phyloP scores from a whole-genome alignment of 2,888 invertebrate species.

The Tiliacea aurago region DNA sequence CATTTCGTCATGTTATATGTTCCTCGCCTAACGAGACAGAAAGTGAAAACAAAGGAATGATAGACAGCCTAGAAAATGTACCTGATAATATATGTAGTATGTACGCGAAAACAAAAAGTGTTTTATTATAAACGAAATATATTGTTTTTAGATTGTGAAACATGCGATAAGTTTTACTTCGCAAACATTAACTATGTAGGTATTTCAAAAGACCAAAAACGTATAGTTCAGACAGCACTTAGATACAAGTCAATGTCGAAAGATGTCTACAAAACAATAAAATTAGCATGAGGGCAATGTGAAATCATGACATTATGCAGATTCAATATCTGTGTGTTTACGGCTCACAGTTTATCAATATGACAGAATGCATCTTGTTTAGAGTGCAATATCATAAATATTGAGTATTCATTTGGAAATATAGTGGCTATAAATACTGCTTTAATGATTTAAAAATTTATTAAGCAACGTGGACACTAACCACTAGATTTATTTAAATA shows the following conservation, averaged over 20 bases:
- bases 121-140: conserved; percentile 50
- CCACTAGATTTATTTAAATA: not conserved
- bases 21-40: conserved; percentile 23
- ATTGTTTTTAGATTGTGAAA: conserved; percentile 43
- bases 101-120: conserved; percentile 21
- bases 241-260: conserved; percentile 31
- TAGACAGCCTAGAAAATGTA: conserved; percentile 25
- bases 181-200: conserved; percentile 15
- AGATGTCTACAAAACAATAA: conserved; percentile 23
- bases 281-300: conserved; percentile 33
- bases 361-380: conserved; percentile 47
- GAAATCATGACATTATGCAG: conserved; percentile 40
- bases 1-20: conserved; percentile 6
- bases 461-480: conserved; percentile 14
- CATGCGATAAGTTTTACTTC: conserved; percentile 37
- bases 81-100: not conserved
- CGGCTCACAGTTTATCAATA: conserved; percentile 28
- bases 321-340: conserved; percentile 21
- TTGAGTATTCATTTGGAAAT: conserved; percentile 29
- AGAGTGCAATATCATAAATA: conserved; percentile 46
- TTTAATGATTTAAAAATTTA: conserved; percentile 1
- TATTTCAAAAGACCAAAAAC: conserved; percentile 37
- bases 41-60: conserved; percentile 33
- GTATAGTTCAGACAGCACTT: conserved; percentile 9
- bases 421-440: not conserved